These are phyloP conservation scores for Hemitrygon akajei DNA, from an alignment of 2,797 vertebrate genomes.

Conservation along the genomic window DNA sequence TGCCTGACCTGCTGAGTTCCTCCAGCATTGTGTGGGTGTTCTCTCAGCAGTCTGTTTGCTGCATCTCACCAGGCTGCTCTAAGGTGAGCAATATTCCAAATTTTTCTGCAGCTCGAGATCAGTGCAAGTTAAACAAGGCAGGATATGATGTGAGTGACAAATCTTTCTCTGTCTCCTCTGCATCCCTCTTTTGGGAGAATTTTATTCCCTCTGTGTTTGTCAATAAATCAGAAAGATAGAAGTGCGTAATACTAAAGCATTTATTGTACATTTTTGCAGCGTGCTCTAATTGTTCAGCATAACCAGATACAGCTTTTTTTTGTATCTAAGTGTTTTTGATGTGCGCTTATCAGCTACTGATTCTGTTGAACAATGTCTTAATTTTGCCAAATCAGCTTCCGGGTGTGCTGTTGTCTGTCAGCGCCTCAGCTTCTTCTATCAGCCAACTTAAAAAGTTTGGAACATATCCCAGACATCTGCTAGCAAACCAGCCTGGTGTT, in stretches of 20 bases:
- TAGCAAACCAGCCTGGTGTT: not conserved
- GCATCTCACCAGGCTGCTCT: not conserved
- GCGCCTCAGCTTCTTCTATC: not conserved
- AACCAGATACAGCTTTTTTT: slow-evolving; percentile 8
- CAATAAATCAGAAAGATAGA: not conserved
- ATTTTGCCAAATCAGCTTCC: slow-evolving; percentile 15
- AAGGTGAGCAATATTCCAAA: too few relatives aligned
- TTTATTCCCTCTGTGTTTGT: not conserved
- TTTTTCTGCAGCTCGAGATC: not conserved
- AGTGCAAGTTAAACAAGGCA: not conserved
- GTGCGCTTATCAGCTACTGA: not conserved
- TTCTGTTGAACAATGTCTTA: slow-evolving; percentile 27
- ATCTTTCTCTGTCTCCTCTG: not conserved
- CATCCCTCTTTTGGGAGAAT: not conserved
- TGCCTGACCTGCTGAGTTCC: too few relatives aligned
- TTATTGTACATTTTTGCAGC: not conserved
- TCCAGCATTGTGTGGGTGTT: too few relatives aligned
- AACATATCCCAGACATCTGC: slow-evolving; percentile 27
- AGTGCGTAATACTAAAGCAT: not conserved
- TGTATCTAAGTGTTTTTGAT: not conserved
- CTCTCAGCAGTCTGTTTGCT: too few relatives aligned
- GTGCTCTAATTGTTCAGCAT: not conserved
- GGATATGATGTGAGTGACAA: not conserved
- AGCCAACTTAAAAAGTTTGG: not conserved
- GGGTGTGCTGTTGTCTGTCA: not conserved